Base-by-base conservation (phyloP, 2,113 vertebrate species). In the Erinaceus europaeus region DNA sequence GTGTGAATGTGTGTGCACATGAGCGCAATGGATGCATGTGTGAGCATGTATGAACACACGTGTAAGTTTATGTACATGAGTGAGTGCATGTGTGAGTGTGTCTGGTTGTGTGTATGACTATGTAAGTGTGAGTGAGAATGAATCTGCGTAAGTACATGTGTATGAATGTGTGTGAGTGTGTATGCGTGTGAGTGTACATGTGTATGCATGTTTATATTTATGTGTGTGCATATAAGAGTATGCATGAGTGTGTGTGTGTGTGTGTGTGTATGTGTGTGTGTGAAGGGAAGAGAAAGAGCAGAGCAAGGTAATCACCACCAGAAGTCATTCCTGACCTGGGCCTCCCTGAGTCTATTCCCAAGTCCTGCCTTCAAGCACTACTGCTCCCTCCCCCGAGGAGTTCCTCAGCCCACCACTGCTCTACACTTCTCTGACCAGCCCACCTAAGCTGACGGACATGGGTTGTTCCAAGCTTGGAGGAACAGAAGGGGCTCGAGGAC, bases 21-120 rank as follows among this genome's bases (percentile, higher is more conserved):
- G 0, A 2, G 3, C 4, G 2, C n/a, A n/a, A n/a, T 15, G 40
- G 6, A 14, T 10, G 7, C 3, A 23, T 17, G 9, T 3, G n/a
- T 21, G 52, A 4, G 34, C 9, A 34, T 20, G n/a, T 7, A 3
- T 25, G 25, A 3, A n/a, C n/a, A n/a, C n/a, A 14, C 3, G 3
- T 2, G 13, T 0, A 5, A 0, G 1, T 0, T 0, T 3, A 3
- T 4, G 2, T 18, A 36, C 6, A 9, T 7, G 7, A 3, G n/a
- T n/a, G n/a, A n/a, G n/a, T 6, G 34, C 9, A 34, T 20, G n/a
- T 7, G 4, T 25, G 25, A 3, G 20, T 4, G 3, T 2, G 13
- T 0, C 5, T 0, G 1, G 0, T 0, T 3, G 4, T 4, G 2
- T 18, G 42, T 7, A 9, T 7, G 7, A 3, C 23, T 9, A 5